Conservation (phyloP, 2,797 vertebrate species). For the Triplophysa yarkandensis region DNA sequence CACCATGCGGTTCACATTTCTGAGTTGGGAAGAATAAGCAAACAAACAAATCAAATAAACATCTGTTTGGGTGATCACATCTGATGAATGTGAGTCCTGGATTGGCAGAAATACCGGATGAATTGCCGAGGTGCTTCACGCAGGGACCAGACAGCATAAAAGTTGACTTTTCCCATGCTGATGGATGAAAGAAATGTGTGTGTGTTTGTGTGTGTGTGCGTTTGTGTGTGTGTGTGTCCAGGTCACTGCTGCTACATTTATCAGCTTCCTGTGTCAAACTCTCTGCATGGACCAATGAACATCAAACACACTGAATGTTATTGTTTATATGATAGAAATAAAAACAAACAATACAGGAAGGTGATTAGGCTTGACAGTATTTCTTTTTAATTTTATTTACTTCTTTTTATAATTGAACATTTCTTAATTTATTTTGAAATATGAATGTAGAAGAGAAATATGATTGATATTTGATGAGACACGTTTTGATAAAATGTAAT, state of each 20-base stretch:
- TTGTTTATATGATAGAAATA: background rate
- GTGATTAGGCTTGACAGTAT: no score
- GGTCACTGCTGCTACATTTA: background rate
- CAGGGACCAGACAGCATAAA: slow-evolving; percentile 82
- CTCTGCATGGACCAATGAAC: slow-evolving; percentile 7
- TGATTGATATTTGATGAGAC: no score
- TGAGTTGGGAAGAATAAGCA: slow-evolving; percentile 49
- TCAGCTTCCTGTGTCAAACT: slow-evolving; percentile 3
- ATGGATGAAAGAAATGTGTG: background rate
- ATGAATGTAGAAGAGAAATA: no score
- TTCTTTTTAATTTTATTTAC: no score
- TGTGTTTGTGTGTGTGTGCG: background rate
- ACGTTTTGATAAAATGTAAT: no score
- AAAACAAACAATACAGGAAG: background rate
- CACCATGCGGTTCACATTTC: slow-evolving; percentile 74
- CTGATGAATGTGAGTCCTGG: background rate
- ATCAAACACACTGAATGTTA: background rate
- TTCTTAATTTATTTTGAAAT: no score
- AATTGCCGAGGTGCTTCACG: slow-evolving; percentile 80
- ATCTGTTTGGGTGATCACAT: background rate
- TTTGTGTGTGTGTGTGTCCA: background rate
- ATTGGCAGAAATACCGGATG: slow-evolving; percentile 72
- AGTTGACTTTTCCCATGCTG: slow-evolving; percentile 68
- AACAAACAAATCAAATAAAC: background rate
- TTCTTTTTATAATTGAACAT: no score